Percentiles rank a stretch among this genome's conserved stretches.
Conservation (phyloP, 2,797 vertebrate genomes). For the Argya squamiceps region DNA sequence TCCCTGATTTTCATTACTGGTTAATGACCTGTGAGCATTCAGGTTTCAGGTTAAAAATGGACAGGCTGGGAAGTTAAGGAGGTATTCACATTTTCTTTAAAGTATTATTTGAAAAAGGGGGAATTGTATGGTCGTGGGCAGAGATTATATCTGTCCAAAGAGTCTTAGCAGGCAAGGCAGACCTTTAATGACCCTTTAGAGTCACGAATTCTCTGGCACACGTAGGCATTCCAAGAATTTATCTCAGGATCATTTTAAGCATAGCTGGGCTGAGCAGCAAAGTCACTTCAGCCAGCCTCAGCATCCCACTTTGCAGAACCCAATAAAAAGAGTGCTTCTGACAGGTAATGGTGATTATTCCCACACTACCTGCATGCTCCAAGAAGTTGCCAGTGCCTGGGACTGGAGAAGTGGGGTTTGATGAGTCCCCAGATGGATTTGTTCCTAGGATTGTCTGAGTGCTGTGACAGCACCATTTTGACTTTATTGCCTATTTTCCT, state of each 20-base stretch:
- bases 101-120: not conserved
- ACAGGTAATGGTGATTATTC: not conserved
- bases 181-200: not conserved
- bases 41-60: not conserved
- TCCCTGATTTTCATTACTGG: not conserved
- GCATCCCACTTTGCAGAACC: not conserved
- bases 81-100: not conserved
- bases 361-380: not conserved
- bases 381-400: not conserved
- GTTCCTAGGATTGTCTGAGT: not conserved
- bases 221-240: not conserved
- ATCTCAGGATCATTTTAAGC: not conserved
- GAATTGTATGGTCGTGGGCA: not conserved
- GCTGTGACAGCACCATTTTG: not conserved
- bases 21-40: not conserved
- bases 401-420: fast-evolving
- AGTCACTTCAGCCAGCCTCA: not conserved
- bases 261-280: not conserved
- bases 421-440: not conserved
- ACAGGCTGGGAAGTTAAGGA: not conserved
- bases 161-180: not conserved
- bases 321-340: not conserved
- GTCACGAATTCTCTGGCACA: not conserved
- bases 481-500: not conserved
- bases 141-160: not conserved